A percentile compares a stretch with the other conserved stretches of the same genome.
Evolutionary conservation across 2,113 vertebrate species (phyloP).

Genomic region (Otus sunia): DNA sequence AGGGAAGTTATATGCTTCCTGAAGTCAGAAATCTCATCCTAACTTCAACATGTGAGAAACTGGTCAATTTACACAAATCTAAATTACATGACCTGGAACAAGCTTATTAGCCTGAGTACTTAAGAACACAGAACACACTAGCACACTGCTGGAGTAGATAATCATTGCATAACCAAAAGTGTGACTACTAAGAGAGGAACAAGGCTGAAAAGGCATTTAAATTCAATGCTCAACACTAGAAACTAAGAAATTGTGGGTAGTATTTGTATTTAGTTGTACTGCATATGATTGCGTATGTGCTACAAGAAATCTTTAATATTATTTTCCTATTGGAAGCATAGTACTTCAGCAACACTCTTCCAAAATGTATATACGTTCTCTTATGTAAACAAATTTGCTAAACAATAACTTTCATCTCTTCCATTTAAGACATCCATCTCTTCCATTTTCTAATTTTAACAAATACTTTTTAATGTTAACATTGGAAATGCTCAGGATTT

Average conservation of each 20-base stretch:
- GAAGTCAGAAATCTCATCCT: neutral
- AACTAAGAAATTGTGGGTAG: neutral
- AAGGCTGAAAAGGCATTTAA: neutral
- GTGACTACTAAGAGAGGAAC: neutral
- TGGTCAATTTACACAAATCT: neutral
- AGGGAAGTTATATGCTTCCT: neutral
- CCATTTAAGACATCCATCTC: neutral
- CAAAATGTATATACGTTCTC: neutral
- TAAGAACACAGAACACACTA: neutral
- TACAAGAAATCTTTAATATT: neutral
- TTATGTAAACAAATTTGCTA: neutral
- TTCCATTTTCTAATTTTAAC: neutral
- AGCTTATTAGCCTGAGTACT: neutral
- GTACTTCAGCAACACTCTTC: neutral
- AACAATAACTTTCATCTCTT: neutral
- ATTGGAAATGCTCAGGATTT: neutral
- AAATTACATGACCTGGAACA: neutral
- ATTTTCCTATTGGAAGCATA: neutral
- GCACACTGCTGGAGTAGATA: neutral
- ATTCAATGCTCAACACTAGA: neutral
- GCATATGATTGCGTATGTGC: neutral
- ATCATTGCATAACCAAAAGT: neutral
- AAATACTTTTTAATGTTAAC: neutral
- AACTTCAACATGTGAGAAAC: neutral
- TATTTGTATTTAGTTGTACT: neutral